Evolutionary conservation across 2,113 vertebrate genomes (phyloP).

Genomic region (Trichomycterus rosablanca): DNA sequence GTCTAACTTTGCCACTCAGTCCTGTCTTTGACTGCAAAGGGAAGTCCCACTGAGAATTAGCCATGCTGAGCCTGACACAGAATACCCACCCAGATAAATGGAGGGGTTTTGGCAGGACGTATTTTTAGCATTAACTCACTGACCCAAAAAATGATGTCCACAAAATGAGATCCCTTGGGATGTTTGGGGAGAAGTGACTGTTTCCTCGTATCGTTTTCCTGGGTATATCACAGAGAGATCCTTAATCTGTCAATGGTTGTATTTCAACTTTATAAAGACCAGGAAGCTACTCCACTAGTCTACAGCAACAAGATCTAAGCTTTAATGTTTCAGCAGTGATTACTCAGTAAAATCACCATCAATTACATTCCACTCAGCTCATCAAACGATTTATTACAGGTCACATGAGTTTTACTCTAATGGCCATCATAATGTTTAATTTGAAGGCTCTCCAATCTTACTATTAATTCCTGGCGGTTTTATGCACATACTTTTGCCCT

Average conservation of each 20-base stretch:
- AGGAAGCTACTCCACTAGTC: slow-evolving; percentile 33
- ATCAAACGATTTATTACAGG: slow-evolving; percentile 22
- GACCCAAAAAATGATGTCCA: slow-evolving; percentile 66
- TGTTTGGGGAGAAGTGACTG: slow-evolving; percentile 46
- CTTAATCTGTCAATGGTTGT: slow-evolving; percentile 46
- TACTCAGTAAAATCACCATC: slow-evolving; percentile 13
- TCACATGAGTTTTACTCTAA: slow-evolving; percentile 21
- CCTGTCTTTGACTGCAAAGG: slow-evolving; percentile 50
- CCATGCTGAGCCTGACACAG: slow-evolving; percentile 60
- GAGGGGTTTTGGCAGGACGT: slow-evolving; percentile 61
- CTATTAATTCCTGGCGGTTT: slow-evolving; percentile 4
- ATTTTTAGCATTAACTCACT: slow-evolving; percentile 71
- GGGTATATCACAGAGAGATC: slow-evolving; percentile 43
- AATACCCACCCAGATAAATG: slow-evolving; percentile 67
- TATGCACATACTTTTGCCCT: slow-evolving; percentile 1
- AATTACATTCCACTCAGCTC: slow-evolving; percentile 23
- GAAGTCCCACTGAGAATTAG: slow-evolving; percentile 61
- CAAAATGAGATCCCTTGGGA: slow-evolving; percentile 59
- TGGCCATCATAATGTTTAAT: slow-evolving; percentile 31
- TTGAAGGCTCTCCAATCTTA: slow-evolving; percentile 24
- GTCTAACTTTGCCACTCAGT: slow-evolving; percentile 60
- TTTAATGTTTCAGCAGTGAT: slow-evolving; percentile 5
- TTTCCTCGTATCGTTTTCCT: slow-evolving; percentile 51
- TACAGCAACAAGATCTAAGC: slow-evolving; percentile 18
- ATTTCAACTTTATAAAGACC: slow-evolving; percentile 41